Percentiles rank a stretch among this genome's conserved stretches.
phyloP scores from a whole-genome alignment of 1,140 invertebrate genomes.

The Diorhabda carinulata region DNA sequence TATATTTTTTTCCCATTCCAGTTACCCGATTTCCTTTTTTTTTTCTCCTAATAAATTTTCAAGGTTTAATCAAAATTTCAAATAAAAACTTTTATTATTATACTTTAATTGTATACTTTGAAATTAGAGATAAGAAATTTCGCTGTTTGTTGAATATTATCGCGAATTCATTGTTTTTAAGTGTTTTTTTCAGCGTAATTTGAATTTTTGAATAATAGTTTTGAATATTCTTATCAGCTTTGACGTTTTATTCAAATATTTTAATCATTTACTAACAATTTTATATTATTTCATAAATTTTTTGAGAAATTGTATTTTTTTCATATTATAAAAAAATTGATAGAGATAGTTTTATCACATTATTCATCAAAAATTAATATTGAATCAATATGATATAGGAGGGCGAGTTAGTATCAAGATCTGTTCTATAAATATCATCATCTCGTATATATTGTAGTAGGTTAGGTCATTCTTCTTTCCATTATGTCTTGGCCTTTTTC shows the following conservation, averaged over 20 bases:
- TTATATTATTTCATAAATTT: too few relatives aligned
- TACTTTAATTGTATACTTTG: conserved; percentile 9
- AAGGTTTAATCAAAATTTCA: background rate
- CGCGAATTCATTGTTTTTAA: background rate
- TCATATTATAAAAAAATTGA: too few relatives aligned
- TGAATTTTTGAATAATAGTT: too few relatives aligned
- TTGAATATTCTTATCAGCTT: too few relatives aligned
- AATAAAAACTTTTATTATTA: conserved; percentile 4
- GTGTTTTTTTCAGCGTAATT: background rate
- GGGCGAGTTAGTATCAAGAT: background rate
- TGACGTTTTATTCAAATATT: too few relatives aligned
- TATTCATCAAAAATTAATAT: too few relatives aligned
- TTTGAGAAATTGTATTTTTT: too few relatives aligned
- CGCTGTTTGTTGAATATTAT: background rate
- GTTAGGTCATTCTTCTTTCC: background rate
- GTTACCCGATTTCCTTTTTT: conserved; percentile 16
- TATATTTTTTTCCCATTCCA: conserved; percentile 26
- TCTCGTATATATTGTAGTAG: background rate
- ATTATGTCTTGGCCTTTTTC: background rate
- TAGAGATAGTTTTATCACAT: too few relatives aligned
- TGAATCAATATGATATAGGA: too few relatives aligned
- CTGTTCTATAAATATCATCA: background rate
- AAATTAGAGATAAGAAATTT: background rate
- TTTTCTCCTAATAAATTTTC: conserved; percentile 2
- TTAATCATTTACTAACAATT: too few relatives aligned